A percentile compares a stretch with the other conserved stretches of the same genome.
Conservation (phyloP, 2,888 invertebrate genomes). For the Drosophila barbarae region DNA sequence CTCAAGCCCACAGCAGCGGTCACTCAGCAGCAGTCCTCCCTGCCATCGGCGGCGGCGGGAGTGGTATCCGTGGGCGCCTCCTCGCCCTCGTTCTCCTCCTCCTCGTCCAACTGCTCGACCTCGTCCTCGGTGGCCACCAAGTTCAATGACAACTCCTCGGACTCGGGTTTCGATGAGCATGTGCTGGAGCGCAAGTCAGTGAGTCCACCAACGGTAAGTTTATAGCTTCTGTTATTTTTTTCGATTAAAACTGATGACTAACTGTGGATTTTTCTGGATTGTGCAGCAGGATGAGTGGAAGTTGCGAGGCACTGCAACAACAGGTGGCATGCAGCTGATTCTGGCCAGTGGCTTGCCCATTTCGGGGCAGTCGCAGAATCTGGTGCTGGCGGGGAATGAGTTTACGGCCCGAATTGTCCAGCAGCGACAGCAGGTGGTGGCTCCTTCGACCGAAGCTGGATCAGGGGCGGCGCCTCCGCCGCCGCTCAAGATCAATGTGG, state of each 20-base stretch:
- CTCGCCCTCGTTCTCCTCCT: conserved; percentile 71
- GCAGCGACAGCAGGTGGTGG: conserved; percentile 59
- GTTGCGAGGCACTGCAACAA: conserved; percentile 44
- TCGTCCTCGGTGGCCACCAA: conserved; percentile 76
- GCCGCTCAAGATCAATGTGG: conserved; percentile 52
- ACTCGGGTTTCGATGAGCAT: conserved; percentile 86
- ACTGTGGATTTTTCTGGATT: conserved; percentile 1
- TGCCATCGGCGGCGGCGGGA: background rate
- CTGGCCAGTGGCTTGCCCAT: conserved; percentile 75
- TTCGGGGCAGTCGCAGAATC: conserved; percentile 71
- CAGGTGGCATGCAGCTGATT: conserved; percentile 70
- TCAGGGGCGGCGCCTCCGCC: conserved; percentile 3
- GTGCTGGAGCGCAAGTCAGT: conserved; percentile 77
- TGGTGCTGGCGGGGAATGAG: conserved; percentile 76
- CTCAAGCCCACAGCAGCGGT: conserved; percentile 39
- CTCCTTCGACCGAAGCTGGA: background rate
- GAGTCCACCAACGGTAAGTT: conserved; percentile 76
- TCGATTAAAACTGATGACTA: background rate
- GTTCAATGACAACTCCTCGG: conserved; percentile 85
- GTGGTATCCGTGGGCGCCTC: conserved; percentile 60
- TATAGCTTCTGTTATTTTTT: background rate
- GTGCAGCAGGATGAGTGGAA: conserved; percentile 75
- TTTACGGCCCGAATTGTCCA: conserved; percentile 74
- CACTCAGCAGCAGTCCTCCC: conserved; percentile 9
- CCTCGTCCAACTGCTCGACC: conserved; percentile 70